phyloP scores from a whole-genome alignment of 2,113 vertebrate species.

The Halcyon malimbica region DNA sequence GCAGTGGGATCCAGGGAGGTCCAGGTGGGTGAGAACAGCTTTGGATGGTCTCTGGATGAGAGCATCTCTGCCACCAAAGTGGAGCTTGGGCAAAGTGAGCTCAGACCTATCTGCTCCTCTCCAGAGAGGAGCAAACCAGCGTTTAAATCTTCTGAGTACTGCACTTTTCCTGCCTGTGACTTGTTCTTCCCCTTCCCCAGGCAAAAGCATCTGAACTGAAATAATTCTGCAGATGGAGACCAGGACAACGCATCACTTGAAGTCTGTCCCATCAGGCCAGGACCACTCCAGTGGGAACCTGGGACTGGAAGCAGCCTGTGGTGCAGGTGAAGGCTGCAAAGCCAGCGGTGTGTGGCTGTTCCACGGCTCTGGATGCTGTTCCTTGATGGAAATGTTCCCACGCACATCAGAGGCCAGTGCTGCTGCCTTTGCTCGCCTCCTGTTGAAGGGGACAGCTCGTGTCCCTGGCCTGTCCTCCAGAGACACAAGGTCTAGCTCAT shows the following conservation, averaged over 20 bases:
- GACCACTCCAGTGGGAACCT: neutral
- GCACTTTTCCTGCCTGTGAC: neutral
- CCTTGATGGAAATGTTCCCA: neutral
- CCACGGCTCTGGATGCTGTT: neutral
- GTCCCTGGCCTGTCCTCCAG: neutral
- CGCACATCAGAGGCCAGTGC: rapidly evolving
- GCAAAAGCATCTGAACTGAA: neutral
- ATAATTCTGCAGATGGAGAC: neutral
- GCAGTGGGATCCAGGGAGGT: rapidly evolving
- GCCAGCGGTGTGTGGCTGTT: rapidly evolving
- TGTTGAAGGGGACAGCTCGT: rapidly evolving
- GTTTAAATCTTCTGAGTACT: neutral
- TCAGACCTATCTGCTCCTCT: neutral
- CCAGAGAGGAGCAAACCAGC: neutral
- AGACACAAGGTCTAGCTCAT: neutral
- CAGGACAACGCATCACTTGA: rapidly evolving
- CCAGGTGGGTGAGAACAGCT: neutral
- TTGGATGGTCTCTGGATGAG: neutral
- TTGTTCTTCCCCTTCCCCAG: neutral
- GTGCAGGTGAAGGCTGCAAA: neutral
- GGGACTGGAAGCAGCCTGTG: neutral
- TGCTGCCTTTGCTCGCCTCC: neutral
- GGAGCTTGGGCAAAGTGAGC: neutral
- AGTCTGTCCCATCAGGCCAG: rapidly evolving
- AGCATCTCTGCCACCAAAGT: neutral